Conservation (phyloP, 2,797 vertebrate genomes). For the Squalus acanthias region DNA sequence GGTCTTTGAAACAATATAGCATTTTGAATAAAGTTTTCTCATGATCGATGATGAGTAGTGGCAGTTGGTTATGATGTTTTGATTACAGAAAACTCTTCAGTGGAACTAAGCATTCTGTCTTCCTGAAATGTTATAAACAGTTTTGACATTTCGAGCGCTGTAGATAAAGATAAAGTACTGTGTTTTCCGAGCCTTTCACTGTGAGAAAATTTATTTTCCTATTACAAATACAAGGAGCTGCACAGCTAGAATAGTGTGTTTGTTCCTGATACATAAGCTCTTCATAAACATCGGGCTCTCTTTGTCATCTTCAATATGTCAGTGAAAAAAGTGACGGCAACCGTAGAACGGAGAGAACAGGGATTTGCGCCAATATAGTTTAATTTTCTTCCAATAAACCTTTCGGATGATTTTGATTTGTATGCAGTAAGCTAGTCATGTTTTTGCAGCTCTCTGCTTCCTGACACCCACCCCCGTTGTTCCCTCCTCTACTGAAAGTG, state of each 20-base stretch:
- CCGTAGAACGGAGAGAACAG: background rate
- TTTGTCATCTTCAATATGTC: slow-evolving; percentile 26
- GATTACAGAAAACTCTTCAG: slow-evolving; percentile 26
- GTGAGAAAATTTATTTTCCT: slow-evolving; percentile 31
- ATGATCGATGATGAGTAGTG: background rate
- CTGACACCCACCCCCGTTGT: background rate
- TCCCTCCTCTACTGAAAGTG: background rate
- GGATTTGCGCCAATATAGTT: background rate
- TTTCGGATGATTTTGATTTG: background rate
- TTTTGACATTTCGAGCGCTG: slow-evolving; percentile 6
- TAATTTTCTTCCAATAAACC: background rate
- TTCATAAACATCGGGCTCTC: background rate
- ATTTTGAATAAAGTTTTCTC: slow-evolving; percentile 2
- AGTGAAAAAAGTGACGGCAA: background rate
- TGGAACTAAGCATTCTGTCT: background rate
- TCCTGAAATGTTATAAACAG: slow-evolving; percentile 29
- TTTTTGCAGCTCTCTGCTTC: background rate
- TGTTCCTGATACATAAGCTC: slow-evolving; percentile 8
- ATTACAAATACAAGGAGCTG: slow-evolving; percentile 12
- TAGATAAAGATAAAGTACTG: slow-evolving; percentile 27
- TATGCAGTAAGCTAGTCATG: background rate
- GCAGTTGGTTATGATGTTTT: slow-evolving; percentile 32
- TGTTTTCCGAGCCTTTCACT: slow-evolving; percentile 17
- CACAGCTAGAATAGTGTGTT: background rate
- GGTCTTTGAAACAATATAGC: background rate